These are phyloP conservation scores for Euwallacea fornicatus DNA, from an alignment of 1,140 invertebrate species.

Conservation along the genomic window DNA sequence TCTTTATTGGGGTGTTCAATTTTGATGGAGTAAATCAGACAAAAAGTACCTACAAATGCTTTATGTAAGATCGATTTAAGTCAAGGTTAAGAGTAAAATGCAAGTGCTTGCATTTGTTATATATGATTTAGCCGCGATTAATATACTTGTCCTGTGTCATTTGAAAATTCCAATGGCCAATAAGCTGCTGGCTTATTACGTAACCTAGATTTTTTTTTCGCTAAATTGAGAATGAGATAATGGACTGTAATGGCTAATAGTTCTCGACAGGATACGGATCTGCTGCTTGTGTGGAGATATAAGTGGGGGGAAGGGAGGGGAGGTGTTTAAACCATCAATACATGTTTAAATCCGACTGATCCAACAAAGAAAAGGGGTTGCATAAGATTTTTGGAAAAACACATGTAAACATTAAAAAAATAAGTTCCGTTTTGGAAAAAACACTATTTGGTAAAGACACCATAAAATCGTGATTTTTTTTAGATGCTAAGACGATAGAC, in stretches of 20 bases:
- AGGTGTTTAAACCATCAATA: too few species aligned
- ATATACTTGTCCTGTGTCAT: conserved; percentile 15
- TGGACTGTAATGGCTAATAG: not conserved
- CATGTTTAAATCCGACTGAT: too few species aligned
- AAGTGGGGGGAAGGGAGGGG: too few species aligned
- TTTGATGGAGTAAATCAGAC: too few species aligned
- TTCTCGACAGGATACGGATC: conserved; percentile 10
- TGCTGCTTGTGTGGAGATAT: not conserved
- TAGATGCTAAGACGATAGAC: too few species aligned
- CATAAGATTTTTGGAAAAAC: too few species aligned
- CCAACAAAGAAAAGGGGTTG: too few species aligned
- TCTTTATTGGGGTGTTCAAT: too few species aligned
- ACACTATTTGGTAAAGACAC: too few species aligned
- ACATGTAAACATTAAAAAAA: too few species aligned
- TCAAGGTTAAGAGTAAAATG: conserved; percentile 25
- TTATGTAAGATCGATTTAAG: conserved; percentile 25
- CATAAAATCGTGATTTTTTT: too few species aligned
- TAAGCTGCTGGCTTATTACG: conserved; percentile 8
- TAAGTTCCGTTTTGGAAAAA: too few species aligned
- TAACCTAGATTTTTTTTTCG: conserved; percentile 15
- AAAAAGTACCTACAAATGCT: not conserved
- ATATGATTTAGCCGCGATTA: conserved; percentile 14
- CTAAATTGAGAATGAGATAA: conserved; percentile 3
- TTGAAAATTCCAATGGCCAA: conserved; percentile 22
- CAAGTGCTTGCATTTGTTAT: conserved; percentile 15